Conservation (phyloP, 1,140 invertebrate species). For the Ganaspis sp. region DNA sequence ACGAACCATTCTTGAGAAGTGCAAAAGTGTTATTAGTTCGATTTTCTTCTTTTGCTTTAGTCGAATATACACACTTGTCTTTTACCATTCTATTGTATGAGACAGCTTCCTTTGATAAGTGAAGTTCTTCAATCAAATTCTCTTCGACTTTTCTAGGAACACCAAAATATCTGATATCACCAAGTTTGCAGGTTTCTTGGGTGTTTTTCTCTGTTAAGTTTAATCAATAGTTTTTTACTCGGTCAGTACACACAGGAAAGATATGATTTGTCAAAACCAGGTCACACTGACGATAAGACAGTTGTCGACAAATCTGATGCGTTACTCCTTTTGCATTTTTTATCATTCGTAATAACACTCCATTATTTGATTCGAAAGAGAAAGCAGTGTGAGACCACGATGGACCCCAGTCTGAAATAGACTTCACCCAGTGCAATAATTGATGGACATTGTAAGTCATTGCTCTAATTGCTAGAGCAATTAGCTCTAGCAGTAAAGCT, state of each 20-base stretch:
- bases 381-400: constrained; percentile 38
- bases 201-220: background rate
- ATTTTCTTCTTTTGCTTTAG: constrained; percentile 8
- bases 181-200: background rate
- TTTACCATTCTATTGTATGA: constrained; percentile 32
- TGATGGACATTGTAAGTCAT: constrained; percentile 47
- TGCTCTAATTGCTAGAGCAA: constrained; percentile 20
- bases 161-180: constrained; percentile 26
- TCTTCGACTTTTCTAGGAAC: background rate
- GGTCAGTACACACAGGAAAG: background rate
- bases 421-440: constrained; percentile 32
- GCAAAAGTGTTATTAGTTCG: constrained; percentile 33
- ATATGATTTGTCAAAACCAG: constrained; percentile 4
- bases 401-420: constrained; percentile 40
- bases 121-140: constrained; percentile 16
- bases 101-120: background rate
- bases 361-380: constrained; percentile 41
- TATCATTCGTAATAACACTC: constrained; percentile 30
- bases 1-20: background rate
- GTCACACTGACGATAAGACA: background rate
- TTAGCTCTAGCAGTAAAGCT: too few relatives aligned
- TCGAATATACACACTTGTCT: constrained; percentile 20
- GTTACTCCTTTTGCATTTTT: constrained; percentile 33
- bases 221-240: background rate
- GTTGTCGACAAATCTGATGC: constrained; percentile 15